Base-by-base conservation (phyloP, 2,113 vertebrate genomes). In the Siphamia tubifer region DNA sequence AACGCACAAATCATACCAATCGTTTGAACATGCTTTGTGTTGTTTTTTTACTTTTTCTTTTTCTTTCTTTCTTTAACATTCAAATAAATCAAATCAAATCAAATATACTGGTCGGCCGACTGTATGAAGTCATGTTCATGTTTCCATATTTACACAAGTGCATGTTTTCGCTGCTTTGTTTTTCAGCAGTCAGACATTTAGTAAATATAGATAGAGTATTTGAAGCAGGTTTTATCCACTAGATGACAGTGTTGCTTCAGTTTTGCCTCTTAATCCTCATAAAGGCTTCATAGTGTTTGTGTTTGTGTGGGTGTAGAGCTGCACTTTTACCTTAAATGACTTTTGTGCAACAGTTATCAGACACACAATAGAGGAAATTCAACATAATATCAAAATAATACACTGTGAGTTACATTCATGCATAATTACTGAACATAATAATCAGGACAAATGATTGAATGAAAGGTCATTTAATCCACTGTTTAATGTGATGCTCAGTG, bases 161-260 rank as follows among this genome's bases (percentile, higher is more conserved):
- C n/a, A n/a, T n/a, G n/a, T n/a, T n/a, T n/a, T n/a, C n/a, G n/a
- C n/a, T n/a, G n/a, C n/a, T n/a, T n/a, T n/a, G n/a, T n/a, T n/a
- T n/a, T n/a, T n/a, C n/a, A n/a, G n/a, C n/a, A n/a, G n/a, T n/a
- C n/a, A n/a, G n/a, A n/a, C n/a, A n/a, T n/a, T n/a, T n/a, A n/a
- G n/a, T n/a, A n/a, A n/a, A n/a, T n/a, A n/a, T n/a, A n/a, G n/a
- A n/a, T n/a, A n/a, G n/a, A n/a, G n/a, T n/a, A n/a, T n/a, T n/a
- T n/a, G n/a, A 13, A 20, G 13, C 47, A 4, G 34, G 19, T 1
- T 9, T 11, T 8, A 19, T 54, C 84, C 83, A 88, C 84, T 71
- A 88, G 85, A 77, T 84, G 86, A 58, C 88, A 85, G 76, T 70
- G 51, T 90, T 85, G 65, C 70, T 48, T 82, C 51, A 44, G 24